Evolutionary conservation across 2,113 vertebrate genomes (phyloP), one percentile per base, ranked within the genome.

Genomic region (Meleagris gallopavo): DNA sequence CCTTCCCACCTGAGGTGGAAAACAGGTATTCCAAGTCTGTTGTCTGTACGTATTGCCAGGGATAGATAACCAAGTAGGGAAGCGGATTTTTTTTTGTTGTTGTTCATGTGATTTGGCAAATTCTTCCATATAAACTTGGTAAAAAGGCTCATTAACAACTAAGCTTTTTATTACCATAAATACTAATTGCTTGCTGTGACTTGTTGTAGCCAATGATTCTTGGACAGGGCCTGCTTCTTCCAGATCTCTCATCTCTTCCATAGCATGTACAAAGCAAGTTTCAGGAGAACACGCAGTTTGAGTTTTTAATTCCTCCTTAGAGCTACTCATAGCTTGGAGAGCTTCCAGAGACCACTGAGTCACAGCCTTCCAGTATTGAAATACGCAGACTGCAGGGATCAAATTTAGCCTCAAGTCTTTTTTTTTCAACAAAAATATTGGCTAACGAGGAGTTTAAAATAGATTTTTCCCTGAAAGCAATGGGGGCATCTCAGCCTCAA

Each of bases 261-360:
- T 24, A 76, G 72, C 84, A 88, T 40, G 54, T 72, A 67, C 69
- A 87, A 87, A 92, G 69, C 69, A 92, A 92, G 61, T 83, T 92
- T 76, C 86, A 84, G 73, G 73, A 87, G 38, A 94, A 90, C 79
- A 93, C 41, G 75, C 82, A 77, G 83, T 64, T 76, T 0, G 54
- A 95, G 91, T 38, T 90, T 86, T 84, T 80, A 87, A 82, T 89
- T 94, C 86, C 86, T 81, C 61, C 75, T 93, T 65, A 70, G 89
- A 89, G 91, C 72, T 91, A 88, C 86, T 89, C 82, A 94, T 55
- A 78, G 66, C 75, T 87, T 93, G 86, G 92, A 93, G 75, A 82
- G 55, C 30, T 78, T 94, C 82, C 94, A 94, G 88, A 93, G 79
- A 83, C 89, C 69, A 92, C 80, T 80, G 83, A 91, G 82, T 94